Percentiles rank a stretch among this genome's conserved stretches.
These are phyloP conservation scores for Pygoscelis adeliae DNA, from an alignment of 2,113 vertebrate genomes.

Conservation along the genomic window DNA sequence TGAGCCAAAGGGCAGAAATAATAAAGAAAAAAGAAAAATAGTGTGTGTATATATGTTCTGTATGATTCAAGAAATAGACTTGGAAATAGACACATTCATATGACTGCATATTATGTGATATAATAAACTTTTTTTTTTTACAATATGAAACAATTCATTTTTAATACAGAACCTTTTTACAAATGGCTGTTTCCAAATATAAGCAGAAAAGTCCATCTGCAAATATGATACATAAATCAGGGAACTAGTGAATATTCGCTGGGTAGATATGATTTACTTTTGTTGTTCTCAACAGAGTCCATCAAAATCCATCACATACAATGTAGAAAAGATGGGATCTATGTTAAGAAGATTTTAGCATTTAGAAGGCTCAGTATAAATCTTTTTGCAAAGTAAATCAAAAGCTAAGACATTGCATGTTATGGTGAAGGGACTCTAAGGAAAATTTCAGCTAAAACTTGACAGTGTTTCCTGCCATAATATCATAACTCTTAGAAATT, in stretches of 20 bases:
- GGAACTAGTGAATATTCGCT: neutral
- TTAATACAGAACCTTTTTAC: neutral
- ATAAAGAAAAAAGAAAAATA: neutral
- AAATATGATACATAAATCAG: neutral
- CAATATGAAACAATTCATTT: neutral
- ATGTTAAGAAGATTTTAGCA: slow-evolving; percentile 13
- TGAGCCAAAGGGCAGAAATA: neutral
- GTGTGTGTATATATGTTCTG: neutral
- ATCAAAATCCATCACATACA: slow-evolving; percentile 18
- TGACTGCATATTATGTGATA: neutral
- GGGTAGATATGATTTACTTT: neutral
- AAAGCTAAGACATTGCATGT: neutral
- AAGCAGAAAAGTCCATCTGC: neutral
- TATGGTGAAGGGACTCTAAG: neutral
- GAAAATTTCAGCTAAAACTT: neutral
- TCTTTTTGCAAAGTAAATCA: slow-evolving; percentile 15
- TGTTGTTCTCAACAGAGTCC: neutral
- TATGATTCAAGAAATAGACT: neutral
- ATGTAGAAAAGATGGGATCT: slow-evolving; percentile 16
- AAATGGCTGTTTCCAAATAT: neutral
- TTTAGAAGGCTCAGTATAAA: slow-evolving; percentile 3
- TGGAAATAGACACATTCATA: neutral
- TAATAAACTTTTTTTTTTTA: neutral
- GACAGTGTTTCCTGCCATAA: neutral
- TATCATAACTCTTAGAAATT: neutral